Conservation (phyloP, 2,113 vertebrate genomes). For the Ailuropoda melanoleuca region DNA sequence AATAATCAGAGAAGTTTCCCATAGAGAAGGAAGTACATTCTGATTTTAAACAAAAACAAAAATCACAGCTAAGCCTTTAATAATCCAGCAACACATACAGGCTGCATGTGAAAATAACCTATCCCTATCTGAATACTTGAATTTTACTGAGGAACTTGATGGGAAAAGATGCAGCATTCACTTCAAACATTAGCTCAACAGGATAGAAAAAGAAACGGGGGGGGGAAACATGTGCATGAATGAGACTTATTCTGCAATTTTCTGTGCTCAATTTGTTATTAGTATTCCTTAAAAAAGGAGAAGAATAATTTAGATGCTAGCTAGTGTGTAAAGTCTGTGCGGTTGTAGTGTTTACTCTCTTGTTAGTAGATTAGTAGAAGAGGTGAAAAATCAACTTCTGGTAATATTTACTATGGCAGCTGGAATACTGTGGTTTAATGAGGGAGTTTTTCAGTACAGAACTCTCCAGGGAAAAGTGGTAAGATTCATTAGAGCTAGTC, state of each 20-base stretch:
- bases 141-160: not conserved
- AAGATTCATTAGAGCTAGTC: not conserved
- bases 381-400: not conserved
- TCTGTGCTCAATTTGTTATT: not conserved
- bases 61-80: not conserved
- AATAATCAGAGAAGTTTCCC: not conserved
- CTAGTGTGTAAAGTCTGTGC: not conserved
- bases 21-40: not conserved
- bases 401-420: not conserved
- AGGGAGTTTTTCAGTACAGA: not conserved
- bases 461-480: not conserved
- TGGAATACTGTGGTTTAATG: not conserved
- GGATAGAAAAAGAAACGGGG: not conserved
- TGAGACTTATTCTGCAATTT: not conserved
- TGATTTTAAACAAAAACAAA: conserved; percentile 10
- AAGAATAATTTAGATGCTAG: not conserved
- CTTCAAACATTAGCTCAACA: not conserved
- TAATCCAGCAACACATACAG: not conserved
- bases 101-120: not conserved
- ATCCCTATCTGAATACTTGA: not conserved
- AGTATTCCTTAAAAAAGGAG: not conserved
- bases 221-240: not conserved
- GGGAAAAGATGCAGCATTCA: not conserved
- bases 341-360: not conserved
- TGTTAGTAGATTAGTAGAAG: not conserved